Base-by-base conservation (phyloP, 2,888 invertebrate genomes). In the Drosophila multiciliata region DNA sequence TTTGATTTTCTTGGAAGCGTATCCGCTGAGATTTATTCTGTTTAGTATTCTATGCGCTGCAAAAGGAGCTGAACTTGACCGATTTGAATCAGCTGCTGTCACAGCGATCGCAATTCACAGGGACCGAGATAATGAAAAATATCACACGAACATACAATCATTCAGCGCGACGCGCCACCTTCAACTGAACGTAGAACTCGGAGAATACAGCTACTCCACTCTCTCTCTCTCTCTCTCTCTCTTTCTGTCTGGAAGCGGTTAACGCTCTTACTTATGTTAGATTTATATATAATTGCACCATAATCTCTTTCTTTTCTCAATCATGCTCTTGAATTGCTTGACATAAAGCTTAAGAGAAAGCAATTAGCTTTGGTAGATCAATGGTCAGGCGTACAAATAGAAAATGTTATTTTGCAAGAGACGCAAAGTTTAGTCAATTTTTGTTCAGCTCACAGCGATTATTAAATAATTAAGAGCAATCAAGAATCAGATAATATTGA, bases 31-130 rank as follows among this genome's bases (percentile, higher is more conserved):
- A 26, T 58, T 35, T 62, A 53, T 38, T 36, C 17, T 54, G 38
- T n/a, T 23, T 57, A 38, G n/a, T 54, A 50, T 49, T 58, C 33
- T 60, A 32, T 50, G 45, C 69, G 40, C 69, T 69, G 54, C 54
- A 60, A 57, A 73, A 71, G 67, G 66, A 72, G 66, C 77, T 84
- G 91, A 89, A 89, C 89, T 89, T 89, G 89, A 91, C 89, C 89
- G 91, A 86, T 82, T 82, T 86, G 66, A 54, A 54, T n/a, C 68
- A 72, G 67, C 68, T 67, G 86, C 63, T 73, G 55, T 36, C 26
- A 40, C 35, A 35, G 38, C 36, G n/a, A 48, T 38, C 11, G 45
- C 45, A 45, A 23, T 45, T 45, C 20, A 23, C 23, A 23, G 23
- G 15, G 26, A 45, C 15, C 45, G 15, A 15, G 20, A 45, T 3